Conservation (phyloP, 2,113 vertebrate genomes). For the Caloenas nicobarica region DNA sequence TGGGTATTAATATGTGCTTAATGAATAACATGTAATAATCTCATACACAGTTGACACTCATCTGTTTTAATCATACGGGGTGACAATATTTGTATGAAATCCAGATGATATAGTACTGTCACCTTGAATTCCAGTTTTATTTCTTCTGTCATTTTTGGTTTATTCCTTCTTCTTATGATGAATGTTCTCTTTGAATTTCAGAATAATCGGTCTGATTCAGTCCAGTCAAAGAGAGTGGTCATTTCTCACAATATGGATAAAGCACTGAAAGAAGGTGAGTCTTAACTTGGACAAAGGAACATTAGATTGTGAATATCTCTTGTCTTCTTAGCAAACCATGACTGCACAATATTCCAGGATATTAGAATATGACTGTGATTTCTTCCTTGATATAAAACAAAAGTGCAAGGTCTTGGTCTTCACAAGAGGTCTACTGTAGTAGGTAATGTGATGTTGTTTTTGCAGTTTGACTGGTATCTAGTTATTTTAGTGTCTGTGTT, state of each 20-base stretch:
- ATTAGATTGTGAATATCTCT: neutral
- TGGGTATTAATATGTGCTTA: neutral
- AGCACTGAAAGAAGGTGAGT: constrained; percentile 94
- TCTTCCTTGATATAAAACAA: neutral
- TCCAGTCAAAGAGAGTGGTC: constrained; percentile 86
- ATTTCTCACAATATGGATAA: constrained; percentile 98
- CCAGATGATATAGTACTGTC: neutral
- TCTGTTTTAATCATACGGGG: neutral
- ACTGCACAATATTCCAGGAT: neutral
- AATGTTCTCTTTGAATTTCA: constrained; percentile 67
- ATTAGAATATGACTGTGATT: neutral
- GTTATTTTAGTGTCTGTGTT: neutral
- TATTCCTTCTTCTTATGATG: neutral
- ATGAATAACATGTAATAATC: neutral
- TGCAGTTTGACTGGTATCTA: neutral
- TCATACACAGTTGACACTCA: neutral
- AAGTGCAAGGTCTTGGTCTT: neutral
- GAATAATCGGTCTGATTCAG: constrained; percentile 79
- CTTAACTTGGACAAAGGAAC: neutral
- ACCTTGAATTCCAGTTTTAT: neutral
- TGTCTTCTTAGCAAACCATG: neutral
- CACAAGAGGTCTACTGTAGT: neutral
- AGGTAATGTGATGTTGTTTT: neutral
- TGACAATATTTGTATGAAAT: neutral
- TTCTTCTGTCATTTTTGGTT: neutral